These are phyloP conservation scores for Madoqua kirkii DNA, from an alignment of 2,113 vertebrate genomes.

Conservation along the genomic window DNA sequence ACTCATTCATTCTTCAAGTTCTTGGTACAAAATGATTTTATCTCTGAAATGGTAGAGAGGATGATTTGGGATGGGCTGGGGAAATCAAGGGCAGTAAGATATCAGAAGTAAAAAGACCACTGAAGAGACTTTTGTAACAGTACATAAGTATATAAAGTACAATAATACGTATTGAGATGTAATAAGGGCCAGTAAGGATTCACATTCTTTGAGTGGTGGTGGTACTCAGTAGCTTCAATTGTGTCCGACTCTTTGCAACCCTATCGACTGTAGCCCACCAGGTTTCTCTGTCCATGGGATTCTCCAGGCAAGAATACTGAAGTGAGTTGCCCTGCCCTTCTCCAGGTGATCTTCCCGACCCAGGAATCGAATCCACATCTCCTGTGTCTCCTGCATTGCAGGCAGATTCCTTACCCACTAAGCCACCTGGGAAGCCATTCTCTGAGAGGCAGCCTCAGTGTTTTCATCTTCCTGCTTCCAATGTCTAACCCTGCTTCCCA, in stretches of 20 bases:
- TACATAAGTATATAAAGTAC: not conserved
- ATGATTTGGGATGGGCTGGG: not conserved
- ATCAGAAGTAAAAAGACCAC: conserved; percentile 6
- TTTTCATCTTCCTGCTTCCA: conserved; percentile 2
- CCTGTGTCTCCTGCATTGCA: not conserved
- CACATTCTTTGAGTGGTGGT: not conserved
- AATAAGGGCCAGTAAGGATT: not conserved
- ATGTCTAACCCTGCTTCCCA: not conserved
- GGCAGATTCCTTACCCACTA: not conserved
- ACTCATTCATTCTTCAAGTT: not conserved
- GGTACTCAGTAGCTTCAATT: not conserved
- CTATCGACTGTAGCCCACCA: not conserved
- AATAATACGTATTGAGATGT: not conserved
- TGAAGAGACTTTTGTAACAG: not conserved
- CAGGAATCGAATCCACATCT: not conserved
- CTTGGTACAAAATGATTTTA: not conserved
- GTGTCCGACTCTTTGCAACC: not conserved
- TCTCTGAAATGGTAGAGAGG: conserved; percentile 31
- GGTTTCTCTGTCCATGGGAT: not conserved
- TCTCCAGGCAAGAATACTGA: not conserved
- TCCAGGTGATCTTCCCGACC: not conserved
- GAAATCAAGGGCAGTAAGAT: not conserved
- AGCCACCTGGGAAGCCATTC: not conserved
- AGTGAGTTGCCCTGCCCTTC: not conserved
- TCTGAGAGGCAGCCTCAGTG: not conserved